Percentiles rank a stretch among this genome's conserved stretches.
These are phyloP conservation scores for Caranx ignobilis DNA, from an alignment of 2,113 vertebrate species.

Conservation along the genomic window DNA sequence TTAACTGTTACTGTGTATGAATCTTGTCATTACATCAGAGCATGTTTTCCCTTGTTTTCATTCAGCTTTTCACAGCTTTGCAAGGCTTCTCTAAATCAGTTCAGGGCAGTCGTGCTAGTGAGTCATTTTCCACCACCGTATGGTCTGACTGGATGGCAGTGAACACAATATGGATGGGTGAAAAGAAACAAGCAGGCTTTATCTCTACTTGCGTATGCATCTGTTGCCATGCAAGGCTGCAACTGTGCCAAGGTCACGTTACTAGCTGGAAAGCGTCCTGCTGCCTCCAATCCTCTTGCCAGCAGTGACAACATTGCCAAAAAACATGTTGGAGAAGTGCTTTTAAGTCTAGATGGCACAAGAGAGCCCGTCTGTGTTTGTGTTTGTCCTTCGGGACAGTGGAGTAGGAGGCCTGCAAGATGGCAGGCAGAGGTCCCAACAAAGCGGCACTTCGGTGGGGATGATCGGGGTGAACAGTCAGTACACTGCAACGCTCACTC, in stretches of 20 bases:
- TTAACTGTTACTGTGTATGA: not conserved
- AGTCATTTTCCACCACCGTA: conserved; percentile 13
- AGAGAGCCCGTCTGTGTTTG: conserved; percentile 50
- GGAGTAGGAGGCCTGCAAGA: not conserved
- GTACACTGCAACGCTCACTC: not conserved
- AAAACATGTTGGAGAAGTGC: conserved; percentile 39
- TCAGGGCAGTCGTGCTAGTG: not conserved
- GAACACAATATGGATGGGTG: conserved; percentile 58
- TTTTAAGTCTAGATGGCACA: conserved; percentile 45
- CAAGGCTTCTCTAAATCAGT: conserved; percentile 6
- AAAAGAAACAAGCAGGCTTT: conserved; percentile 44
- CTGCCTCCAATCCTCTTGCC: conserved; percentile 45
- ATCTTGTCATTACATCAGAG: not conserved
- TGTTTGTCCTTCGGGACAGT: conserved; percentile 23
- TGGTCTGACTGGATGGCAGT: conserved; percentile 10
- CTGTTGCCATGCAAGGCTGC: conserved; percentile 8
- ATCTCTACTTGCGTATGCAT: conserved; percentile 19
- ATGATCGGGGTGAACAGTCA: conserved; percentile 3
- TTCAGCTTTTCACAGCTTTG: conserved; percentile 3
- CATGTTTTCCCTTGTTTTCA: not conserved
- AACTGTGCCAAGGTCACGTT: conserved; percentile 43
- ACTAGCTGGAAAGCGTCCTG: conserved; percentile 40
- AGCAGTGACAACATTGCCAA: conserved; percentile 33
- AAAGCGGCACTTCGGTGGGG: not conserved
- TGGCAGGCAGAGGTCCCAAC: not conserved